phyloP scores from a whole-genome alignment of 2,888 invertebrate species.

The Campopleginae sp. region DNA sequence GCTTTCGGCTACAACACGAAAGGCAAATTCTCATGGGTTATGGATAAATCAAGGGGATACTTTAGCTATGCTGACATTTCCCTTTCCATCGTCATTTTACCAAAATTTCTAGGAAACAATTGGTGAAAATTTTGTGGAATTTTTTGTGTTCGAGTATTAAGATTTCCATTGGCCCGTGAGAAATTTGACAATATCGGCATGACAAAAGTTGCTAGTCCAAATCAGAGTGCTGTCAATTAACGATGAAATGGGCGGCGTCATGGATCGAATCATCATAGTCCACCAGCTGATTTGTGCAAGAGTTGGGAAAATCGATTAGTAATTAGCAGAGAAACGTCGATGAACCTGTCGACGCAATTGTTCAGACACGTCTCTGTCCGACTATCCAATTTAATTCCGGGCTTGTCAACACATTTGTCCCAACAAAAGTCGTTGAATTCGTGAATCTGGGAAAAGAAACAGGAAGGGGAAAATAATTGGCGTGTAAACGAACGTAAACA shows the following conservation, averaged over 20 bases:
- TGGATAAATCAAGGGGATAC: background rate
- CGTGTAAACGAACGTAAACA: background rate
- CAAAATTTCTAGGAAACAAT: background rate
- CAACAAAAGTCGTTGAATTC: slow-evolving; percentile 97
- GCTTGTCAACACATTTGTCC: slow-evolving; percentile 98
- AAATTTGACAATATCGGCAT: slow-evolving; percentile 29
- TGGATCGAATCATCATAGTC: slow-evolving; percentile 67
- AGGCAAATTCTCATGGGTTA: background rate
- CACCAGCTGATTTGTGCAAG: slow-evolving; percentile 89
- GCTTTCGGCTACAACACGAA: slow-evolving; percentile 28
- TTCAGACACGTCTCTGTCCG: slow-evolving; percentile 95
- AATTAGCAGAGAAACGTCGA: slow-evolving; percentile 95
- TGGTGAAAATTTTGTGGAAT: background rate
- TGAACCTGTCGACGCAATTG: slow-evolving; percentile 97
- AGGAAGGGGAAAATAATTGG: slow-evolving; percentile 11
- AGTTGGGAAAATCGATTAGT: slow-evolving; percentile 95
- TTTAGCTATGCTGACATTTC: background rate
- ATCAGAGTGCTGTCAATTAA: slow-evolving; percentile 7
- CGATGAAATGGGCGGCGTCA: background rate
- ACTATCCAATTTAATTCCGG: slow-evolving; percentile 93
- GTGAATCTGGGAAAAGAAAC: slow-evolving; percentile 89
- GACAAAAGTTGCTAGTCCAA: slow-evolving; percentile 30
- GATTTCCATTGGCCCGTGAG: background rate
- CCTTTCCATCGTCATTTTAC: background rate
- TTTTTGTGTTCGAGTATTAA: background rate